These are phyloP conservation scores for Jordanella pulchra DNA, from an alignment of 2,797 vertebrate species.

Conservation along the genomic window DNA sequence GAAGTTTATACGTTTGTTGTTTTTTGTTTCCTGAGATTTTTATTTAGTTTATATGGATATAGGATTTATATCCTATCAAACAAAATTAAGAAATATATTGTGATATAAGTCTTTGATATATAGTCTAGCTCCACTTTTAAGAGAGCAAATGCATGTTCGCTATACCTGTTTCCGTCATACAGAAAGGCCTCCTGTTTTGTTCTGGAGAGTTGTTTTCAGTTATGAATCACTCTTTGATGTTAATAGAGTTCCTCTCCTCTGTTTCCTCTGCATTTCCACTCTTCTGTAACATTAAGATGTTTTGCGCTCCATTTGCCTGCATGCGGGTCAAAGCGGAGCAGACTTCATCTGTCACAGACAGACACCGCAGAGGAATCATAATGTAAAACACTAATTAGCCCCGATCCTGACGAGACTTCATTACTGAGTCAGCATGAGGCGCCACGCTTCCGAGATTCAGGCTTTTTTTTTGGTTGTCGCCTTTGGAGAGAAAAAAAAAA, in stretches of 20 bases:
- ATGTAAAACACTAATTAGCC: slow-evolving; percentile 77
- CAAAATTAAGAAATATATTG: no score
- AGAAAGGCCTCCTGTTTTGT: slow-evolving; percentile 3
- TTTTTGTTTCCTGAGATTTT: no score
- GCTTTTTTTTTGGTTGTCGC: slow-evolving; percentile 31
- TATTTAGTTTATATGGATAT: no score
- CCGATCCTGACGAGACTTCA: slow-evolving; percentile 69
- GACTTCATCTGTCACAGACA: slow-evolving; percentile 67
- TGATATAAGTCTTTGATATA: no score
- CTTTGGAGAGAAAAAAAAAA: slow-evolving; percentile 23
- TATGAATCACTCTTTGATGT: slow-evolving; percentile 33
- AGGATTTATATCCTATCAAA: no score
- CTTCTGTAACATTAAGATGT: slow-evolving; percentile 67
- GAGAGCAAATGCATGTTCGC: background rate
- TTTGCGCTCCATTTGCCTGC: slow-evolving; percentile 54
- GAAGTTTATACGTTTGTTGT: no score
- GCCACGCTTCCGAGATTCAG: slow-evolving; percentile 27
- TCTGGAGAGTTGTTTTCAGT: slow-evolving; percentile 15
- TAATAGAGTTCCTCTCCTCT: slow-evolving; percentile 51
- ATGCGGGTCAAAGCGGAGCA: slow-evolving; percentile 47
- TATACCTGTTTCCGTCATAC: background rate
- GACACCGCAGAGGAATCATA: slow-evolving; percentile 70
- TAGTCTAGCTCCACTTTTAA: background rate
- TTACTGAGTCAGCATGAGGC: slow-evolving; percentile 60
- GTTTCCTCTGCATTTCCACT: slow-evolving; percentile 23